phyloP scores from a whole-genome alignment of 2,113 vertebrate genomes.

The Cinclus mexicanus region DNA sequence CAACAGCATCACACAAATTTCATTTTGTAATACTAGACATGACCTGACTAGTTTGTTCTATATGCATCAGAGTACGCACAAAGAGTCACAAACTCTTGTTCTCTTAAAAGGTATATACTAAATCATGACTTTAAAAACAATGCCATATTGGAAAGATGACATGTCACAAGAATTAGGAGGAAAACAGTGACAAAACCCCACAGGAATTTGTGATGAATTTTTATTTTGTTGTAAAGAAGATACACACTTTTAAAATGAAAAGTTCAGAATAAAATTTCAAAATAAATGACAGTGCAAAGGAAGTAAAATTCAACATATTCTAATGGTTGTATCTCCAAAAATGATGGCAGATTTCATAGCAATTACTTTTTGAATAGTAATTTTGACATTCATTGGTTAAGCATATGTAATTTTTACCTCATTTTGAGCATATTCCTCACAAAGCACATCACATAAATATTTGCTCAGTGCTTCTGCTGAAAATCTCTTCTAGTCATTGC shows the following conservation, averaged over 20 bases:
- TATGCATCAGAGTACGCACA: background rate
- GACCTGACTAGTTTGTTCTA: background rate
- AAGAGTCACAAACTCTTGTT: background rate
- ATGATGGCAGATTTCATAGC: background rate
- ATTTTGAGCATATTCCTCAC: background rate
- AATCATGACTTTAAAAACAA: background rate
- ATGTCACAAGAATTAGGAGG: slow-evolving; percentile 17
- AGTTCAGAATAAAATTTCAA: slow-evolving; percentile 4
- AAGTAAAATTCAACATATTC: background rate
- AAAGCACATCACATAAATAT: background rate
- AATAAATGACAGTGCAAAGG: slow-evolving; percentile 4
- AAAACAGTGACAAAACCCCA: slow-evolving; percentile 2
- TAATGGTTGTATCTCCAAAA: background rate
- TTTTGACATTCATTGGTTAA: background rate
- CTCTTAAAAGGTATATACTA: background rate
- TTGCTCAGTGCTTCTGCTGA: background rate
- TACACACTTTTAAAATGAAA: background rate
- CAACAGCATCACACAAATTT: background rate
- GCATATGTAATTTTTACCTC: background rate
- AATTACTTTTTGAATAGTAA: background rate
- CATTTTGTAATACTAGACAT: background rate
- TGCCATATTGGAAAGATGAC: background rate
- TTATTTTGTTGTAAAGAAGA: background rate
- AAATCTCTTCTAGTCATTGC: background rate
- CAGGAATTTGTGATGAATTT: background rate